Base-by-base conservation (phyloP, 2,888 invertebrate genomes). In the Athetis lepigone region DNA sequence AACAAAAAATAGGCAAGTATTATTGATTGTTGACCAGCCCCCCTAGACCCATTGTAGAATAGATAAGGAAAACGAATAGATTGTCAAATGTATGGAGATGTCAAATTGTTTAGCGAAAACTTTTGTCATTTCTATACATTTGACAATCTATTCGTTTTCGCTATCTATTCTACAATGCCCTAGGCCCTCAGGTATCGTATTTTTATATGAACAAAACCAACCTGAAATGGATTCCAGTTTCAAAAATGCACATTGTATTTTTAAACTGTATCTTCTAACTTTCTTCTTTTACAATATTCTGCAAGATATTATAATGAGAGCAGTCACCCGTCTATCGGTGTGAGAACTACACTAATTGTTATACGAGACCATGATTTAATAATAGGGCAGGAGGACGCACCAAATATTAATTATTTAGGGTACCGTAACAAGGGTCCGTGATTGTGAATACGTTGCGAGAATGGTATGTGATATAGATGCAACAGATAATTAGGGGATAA, bases 321-420 rank as follows among this genome's bases (percentile, higher is more conserved):
- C 45, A 69, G 77, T 82, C 79, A 73, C 70, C 55, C 79, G 82
- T 80, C 79, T 84, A 83, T 73, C 78, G 82, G 83, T 90, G 90
- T 91, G 90, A 81, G 88, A 88, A 87, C 59, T 64, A 71, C 65
- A 79, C 84, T 88, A 88, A 88, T 88, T 88, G 87, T 87, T 83
- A 83, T 81, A 77, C 82, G 75, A 82, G 84, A 81, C 85, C 88
- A 85, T 84, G 87, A 88, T 90, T 90, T 93, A 93, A 93, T 93
- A 88, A 91, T 83, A 90, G 90, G 88, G 90, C 82, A 39, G 36
- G 23, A 16, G 49, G 66, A 68, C 63, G 78, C 62, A 65, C 60
- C 52, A 70, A 80, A 80, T 75, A 71, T 80, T 71, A 60, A 78
- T 78, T 69, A 75, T 80, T 80, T 71, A 70, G 80, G 80, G 78